Conservation (phyloP, 2,113 vertebrate species). For the Turnix velox region DNA sequence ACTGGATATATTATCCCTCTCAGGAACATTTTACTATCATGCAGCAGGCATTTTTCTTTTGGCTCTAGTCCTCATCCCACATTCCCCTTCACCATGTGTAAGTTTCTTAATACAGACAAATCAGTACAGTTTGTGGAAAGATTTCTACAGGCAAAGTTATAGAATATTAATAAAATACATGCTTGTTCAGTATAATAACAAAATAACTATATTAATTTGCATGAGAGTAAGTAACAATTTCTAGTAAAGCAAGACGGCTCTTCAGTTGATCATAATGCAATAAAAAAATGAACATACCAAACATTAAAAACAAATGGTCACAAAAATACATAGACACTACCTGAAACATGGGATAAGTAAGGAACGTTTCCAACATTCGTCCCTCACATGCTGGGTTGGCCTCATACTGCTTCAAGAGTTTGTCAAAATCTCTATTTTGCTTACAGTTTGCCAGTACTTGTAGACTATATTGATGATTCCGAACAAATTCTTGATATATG, state of each 20-base stretch:
- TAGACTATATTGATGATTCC: constrained; percentile 97
- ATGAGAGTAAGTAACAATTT: not conserved
- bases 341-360: constrained; percentile 99
- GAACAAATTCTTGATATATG: constrained; percentile 99
- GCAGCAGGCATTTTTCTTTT: not conserved
- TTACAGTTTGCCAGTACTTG: constrained; percentile 98
- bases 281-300: not conserved
- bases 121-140: not conserved
- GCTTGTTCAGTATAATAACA: not conserved
- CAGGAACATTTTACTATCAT: not conserved
- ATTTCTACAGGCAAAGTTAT: not conserved
- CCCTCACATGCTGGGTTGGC: constrained; percentile 94
- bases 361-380: constrained; percentile 96
- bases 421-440: constrained; percentile 99
- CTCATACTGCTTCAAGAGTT: constrained; percentile 97
- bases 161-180: not conserved
- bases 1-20: not conserved
- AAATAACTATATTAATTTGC: not conserved
- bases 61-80: not conserved
- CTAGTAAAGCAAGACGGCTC: not conserved
- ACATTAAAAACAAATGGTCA: not conserved
- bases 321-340: constrained; percentile 61
- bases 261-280: not conserved
- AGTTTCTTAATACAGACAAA: not conserved
- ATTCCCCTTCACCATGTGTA: not conserved